Evolutionary conservation across 2,888 invertebrate genomes (phyloP), one percentile per base, ranked within the genome.

Genomic region (Carcina quercana): DNA sequence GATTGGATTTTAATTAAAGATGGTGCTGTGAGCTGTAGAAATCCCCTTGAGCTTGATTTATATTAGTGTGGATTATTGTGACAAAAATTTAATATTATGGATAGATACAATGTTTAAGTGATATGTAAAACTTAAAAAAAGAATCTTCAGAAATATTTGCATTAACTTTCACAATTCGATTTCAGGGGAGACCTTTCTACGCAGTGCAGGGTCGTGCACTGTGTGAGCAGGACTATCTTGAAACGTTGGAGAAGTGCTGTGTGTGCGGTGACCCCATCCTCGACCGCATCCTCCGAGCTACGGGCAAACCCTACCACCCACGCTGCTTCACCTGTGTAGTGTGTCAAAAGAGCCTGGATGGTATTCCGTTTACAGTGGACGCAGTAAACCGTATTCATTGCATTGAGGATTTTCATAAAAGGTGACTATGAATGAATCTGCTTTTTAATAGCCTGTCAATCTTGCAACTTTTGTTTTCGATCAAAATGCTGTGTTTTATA

Each of bases 391-490:
- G 96, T 62, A 97, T 98, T 52, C 97, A 98, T 69, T 99, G 99
- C 70, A 98, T 99, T 61, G 96, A 97, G 57, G 98, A 99, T 82
- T 99, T 98, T 68, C 98, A 99, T 78, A 97, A 96, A 95, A 96
- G 97, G 89, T 82, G 43, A 30, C 20, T 17, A 15, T 4, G 6
- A 12, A 5, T 25, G 12, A 13, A 15, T 27, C 4, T 15, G 3
- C 3, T 15, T 27, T 27, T 25, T 6, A 5, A 25, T 3, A 27
- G 10, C 5, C 15, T 2, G 2, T n/a, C 14, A 22, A 1, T 30
- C 15, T 13, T 30, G n/a, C 8, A 30, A 1, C n/a, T n/a, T n/a
- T n/a, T n/a, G n/a, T n/a, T n/a, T n/a, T n/a, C n/a, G n/a, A n/a
- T n/a, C n/a, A n/a, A n/a, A n/a, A n/a, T n/a, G n/a, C n/a, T n/a